A percentile compares a stretch with the other conserved stretches of the same genome.
These are phyloP conservation scores for Potorous gilbertii DNA, from an alignment of 2,797 vertebrate genomes.

Conservation along the genomic window DNA sequence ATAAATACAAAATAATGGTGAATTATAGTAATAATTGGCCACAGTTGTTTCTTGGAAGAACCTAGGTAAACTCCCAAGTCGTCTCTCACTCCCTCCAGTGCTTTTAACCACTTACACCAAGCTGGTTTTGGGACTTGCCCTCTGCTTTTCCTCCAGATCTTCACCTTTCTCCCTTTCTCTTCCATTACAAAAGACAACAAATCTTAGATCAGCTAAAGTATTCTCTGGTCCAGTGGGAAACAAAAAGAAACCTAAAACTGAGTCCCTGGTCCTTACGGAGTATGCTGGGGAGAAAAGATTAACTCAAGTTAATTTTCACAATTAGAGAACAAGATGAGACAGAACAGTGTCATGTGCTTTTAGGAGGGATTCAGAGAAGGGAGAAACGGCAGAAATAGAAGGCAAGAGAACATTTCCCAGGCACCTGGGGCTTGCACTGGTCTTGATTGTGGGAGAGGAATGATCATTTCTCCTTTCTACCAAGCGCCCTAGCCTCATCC, in stretches of 20 bases:
- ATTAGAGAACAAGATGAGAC: neutral
- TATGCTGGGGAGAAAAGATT: neutral
- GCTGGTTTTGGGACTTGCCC: neutral
- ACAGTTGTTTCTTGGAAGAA: neutral
- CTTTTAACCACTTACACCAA: neutral
- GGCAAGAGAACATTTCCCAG: neutral
- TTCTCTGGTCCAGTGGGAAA: neutral
- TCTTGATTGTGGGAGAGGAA: neutral
- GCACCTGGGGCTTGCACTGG: neutral
- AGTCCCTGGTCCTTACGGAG: neutral
- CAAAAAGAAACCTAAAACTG: neutral
- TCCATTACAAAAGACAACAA: neutral
- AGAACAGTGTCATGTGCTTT: neutral
- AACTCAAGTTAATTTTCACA: neutral
- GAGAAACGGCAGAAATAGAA: neutral
- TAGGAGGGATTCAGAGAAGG: neutral
- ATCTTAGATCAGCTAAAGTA: neutral
- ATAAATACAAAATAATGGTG: neutral
- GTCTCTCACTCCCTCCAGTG: neutral
- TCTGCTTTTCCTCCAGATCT: neutral
- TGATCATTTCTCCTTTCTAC: neutral
- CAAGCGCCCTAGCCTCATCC: neutral
- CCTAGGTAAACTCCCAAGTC: neutral
- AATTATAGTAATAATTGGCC: neutral
- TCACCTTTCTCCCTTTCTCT: neutral